A percentile compares a stretch with the other conserved stretches of the same genome.
These are phyloP conservation scores for Phalloptychus januarius DNA, from an alignment of 2,797 vertebrate genomes.

Conservation along the genomic window DNA sequence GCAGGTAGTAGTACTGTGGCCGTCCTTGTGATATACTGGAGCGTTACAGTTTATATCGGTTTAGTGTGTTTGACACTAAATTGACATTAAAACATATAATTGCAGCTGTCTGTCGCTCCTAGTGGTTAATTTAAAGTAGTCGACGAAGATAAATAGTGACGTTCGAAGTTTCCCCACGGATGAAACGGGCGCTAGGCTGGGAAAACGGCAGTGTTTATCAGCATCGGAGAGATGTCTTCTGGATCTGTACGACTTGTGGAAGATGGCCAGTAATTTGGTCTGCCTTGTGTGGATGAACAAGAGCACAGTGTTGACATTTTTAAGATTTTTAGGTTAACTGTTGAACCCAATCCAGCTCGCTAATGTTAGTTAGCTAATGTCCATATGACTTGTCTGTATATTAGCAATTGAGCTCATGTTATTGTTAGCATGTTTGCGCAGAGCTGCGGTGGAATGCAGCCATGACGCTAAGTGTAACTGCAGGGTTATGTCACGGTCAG, in stretches of 20 bases:
- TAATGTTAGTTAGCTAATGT: conserved; percentile 13
- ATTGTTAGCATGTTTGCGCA: conserved; percentile 28
- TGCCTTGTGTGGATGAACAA: conserved; percentile 10
- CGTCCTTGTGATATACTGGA: background rate
- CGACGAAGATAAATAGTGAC: background rate
- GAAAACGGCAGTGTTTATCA: conserved; percentile 13
- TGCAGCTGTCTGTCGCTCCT: background rate
- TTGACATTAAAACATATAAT: background rate
- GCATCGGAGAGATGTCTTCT: conserved; percentile 8
- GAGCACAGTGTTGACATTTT: conserved; percentile 36
- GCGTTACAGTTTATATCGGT: background rate
- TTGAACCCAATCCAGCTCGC: conserved; percentile 1
- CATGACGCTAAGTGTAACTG: conserved; percentile 45
- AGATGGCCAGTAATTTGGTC: conserved; percentile 25
- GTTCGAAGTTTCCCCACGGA: background rate
- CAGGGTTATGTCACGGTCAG: conserved; percentile 52
- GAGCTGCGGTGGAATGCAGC: conserved; percentile 31
- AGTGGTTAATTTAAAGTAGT: background rate
- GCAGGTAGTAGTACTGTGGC: accelerated
- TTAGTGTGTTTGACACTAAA: background rate
- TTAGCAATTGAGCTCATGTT: background rate
- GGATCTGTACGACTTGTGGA: conserved; percentile 21
- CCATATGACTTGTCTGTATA: background rate
- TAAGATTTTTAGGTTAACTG: conserved; percentile 14
- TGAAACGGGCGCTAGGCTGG: background rate